Evolutionary conservation across 2,888 invertebrate species (phyloP).

Genomic region (Drosophila barbarae): DNA sequence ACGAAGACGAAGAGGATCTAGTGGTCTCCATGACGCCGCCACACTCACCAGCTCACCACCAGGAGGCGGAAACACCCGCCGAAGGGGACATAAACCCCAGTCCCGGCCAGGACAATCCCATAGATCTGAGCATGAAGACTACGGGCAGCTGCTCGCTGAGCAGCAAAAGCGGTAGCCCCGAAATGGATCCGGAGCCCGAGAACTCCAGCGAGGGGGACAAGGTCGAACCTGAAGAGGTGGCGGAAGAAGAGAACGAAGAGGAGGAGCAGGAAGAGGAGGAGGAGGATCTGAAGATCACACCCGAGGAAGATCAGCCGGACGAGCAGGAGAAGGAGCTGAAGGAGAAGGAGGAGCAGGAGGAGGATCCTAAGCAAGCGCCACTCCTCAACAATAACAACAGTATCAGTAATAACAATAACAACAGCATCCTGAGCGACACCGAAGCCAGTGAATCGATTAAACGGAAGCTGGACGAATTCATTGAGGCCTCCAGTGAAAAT

Average conservation of each 20-base stretch:
- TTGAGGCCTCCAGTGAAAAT: slow-evolving; percentile 49
- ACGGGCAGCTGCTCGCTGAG: slow-evolving; percentile 81
- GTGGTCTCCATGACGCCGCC: slow-evolving; percentile 83
- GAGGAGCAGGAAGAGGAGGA: slow-evolving; percentile 21
- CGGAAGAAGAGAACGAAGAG: not conserved
- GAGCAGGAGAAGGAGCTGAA: not conserved
- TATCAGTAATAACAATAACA: slow-evolving; percentile 46
- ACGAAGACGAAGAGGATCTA: slow-evolving; percentile 80
- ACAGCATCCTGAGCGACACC: slow-evolving; percentile 52
- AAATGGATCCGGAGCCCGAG: slow-evolving; percentile 47
- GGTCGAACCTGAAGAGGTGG: not conserved
- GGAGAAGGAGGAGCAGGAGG: not conserved
- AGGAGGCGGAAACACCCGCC: slow-evolving; percentile 70
- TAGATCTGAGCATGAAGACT: slow-evolving; percentile 87
- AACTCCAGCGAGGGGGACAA: slow-evolving; percentile 58
- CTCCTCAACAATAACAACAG: slow-evolving; percentile 46
- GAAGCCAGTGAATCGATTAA: slow-evolving; percentile 49
- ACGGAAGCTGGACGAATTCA: slow-evolving; percentile 56
- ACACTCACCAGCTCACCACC: slow-evolving; percentile 78
- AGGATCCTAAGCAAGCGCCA: slow-evolving; percentile 39
- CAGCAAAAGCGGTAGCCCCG: slow-evolving; percentile 69
- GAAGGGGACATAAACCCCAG: slow-evolving; percentile 37
- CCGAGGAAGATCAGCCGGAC: slow-evolving; percentile 18
- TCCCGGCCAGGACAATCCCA: slow-evolving; percentile 86
- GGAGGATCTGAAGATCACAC: slow-evolving; percentile 27